Evolutionary conservation across 2,888 invertebrate genomes (phyloP).

Genomic region (Amblyteles armatorius): DNA sequence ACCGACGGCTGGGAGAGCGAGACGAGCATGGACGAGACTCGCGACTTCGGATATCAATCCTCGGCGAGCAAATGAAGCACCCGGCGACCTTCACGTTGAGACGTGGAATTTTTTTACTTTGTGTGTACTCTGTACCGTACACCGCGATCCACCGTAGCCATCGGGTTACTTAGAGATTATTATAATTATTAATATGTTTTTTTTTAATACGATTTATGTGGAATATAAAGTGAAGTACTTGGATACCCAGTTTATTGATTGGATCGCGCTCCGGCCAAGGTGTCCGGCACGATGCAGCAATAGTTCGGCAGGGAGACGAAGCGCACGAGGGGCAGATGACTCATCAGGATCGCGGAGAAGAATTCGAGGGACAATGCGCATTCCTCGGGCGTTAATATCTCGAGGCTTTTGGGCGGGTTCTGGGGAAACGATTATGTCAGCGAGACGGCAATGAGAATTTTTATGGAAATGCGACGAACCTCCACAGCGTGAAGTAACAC

Average conservation of each 20-base stretch:
- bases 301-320: slow-evolving; percentile 75
- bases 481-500: slow-evolving; percentile 74
- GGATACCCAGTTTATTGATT: slow-evolving; percentile 24
- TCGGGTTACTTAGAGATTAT: slow-evolving; percentile 29
- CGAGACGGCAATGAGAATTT: neutral
- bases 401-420: slow-evolving; percentile 77
- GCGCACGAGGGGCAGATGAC: slow-evolving; percentile 77
- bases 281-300: slow-evolving; percentile 64
- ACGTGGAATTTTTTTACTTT: slow-evolving; percentile 39
- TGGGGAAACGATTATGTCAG: slow-evolving; percentile 57
- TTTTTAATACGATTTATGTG: slow-evolving; percentile 42
- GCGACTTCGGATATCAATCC: slow-evolving; percentile 79
- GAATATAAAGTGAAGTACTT: slow-evolving; percentile 65
- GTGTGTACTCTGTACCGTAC: slow-evolving; percentile 31
- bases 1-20: slow-evolving; percentile 67
- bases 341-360: slow-evolving; percentile 76
- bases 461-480: slow-evolving; percentile 71
- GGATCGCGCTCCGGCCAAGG: slow-evolving; percentile 3
- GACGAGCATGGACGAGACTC: slow-evolving; percentile 74
- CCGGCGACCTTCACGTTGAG: slow-evolving; percentile 64
- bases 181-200: slow-evolving; percentile 3
- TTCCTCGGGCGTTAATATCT: slow-evolving; percentile 76
- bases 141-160: slow-evolving; percentile 22
- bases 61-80: slow-evolving; percentile 71
- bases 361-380: slow-evolving; percentile 73